Evolutionary conservation across 2,888 invertebrate genomes (phyloP).

Genomic region (Napeogenes inachia): DNA sequence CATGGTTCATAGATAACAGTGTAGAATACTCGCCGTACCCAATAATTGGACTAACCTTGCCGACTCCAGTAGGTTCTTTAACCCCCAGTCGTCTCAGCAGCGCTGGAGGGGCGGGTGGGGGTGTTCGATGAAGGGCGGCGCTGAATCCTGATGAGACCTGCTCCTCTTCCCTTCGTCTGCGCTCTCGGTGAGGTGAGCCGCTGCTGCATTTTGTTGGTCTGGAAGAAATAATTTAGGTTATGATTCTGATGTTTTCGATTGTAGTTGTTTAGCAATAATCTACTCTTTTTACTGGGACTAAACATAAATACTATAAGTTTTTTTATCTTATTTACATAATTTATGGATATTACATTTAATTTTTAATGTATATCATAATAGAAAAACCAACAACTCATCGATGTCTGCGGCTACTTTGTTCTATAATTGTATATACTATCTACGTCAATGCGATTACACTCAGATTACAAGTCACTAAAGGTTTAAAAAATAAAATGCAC

Average conservation of each 20-base stretch:
- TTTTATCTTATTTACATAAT: no score
- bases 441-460: background rate
- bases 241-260: no score
- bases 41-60: conserved; percentile 81
- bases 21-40: no score
- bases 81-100: conserved; percentile 85
- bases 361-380: no score
- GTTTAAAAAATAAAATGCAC: conserved; percentile 3
- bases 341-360: no score
- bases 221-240: conserved; percentile 31
- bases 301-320: no score
- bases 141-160: conserved; percentile 79
- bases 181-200: conserved; percentile 80
- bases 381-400: no score
- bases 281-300: no score
- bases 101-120: conserved; percentile 88
- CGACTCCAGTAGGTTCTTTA: conserved; percentile 87
- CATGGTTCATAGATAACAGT: no score
- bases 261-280: no score
- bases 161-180: conserved; percentile 71
- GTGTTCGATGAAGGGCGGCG: conserved; percentile 82
- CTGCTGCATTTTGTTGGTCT: conserved; percentile 76
- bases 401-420: no score
- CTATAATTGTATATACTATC: no score
- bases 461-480: background rate